Evolutionary conservation across 2,888 invertebrate species (phyloP), one percentile per base, ranked within the genome.

Genomic region (Spilosoma lubricipeda): DNA sequence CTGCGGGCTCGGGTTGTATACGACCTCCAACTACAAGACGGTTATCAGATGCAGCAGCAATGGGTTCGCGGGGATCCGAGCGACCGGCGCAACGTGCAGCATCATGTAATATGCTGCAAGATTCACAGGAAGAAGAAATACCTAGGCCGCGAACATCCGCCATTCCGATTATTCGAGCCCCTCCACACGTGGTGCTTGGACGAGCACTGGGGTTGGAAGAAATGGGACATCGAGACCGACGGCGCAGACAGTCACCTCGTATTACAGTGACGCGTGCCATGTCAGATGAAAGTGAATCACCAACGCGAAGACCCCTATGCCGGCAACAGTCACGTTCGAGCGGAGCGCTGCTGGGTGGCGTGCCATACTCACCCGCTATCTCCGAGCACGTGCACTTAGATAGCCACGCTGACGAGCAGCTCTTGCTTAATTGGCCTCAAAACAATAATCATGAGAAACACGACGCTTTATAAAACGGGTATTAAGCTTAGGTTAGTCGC

Each of bases 201-300:
- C 95, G 96, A 70, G 96, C 97, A 18, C 93, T 97, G 33, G 96
- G 96, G 0, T 89, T 96, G 7, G 96, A 96, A 79, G 92, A 93
- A 83, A 87, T 91, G 82, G 82, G 90, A 9, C 81, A 83, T 1
- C 88, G 93, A 63, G 94, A 94, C 72, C 90, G 94, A 33, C 89
- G 94, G 75, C 90, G 95, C 8, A 93, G 95, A 42, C 95, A 96
- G 77, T 97, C 97, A 13, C 97, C 98, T 0, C 96, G 97, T 73
- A 97, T 97, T 74, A 96, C 97, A 15, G 97, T 98, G 80, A 97
- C 97, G 1, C 93, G 97, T 70, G 97, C 97, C 4, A 97, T 97
- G 94, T 97, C 97, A 30, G 97, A 97, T 86, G 97, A 97, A 86
- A 97, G 97, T 85, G 97, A 97, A 78, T 96, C 96, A 0, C 96